Base-by-base conservation (phyloP, 2,797 vertebrate species). In the Tokudaia tokunoshimensis region DNA sequence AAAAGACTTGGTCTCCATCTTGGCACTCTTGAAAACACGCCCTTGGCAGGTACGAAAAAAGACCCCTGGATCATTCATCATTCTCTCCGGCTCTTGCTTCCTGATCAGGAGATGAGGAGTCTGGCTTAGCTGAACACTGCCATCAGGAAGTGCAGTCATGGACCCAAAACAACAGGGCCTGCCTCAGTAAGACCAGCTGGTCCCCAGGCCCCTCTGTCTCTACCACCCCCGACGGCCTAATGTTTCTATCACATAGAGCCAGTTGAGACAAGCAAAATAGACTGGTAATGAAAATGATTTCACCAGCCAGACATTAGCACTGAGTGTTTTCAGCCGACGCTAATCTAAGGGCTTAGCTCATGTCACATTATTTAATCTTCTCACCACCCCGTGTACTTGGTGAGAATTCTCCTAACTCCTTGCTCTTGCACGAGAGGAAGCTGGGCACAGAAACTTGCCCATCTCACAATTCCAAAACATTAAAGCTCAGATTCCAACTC, bases 261-360 rank as follows among this genome's bases (percentile, higher is more conserved):
- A 11, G 72, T 41, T 57, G 59, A 82, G 59, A 26, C 79, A 70
- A 50, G 31, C 79, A 70, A 50, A 63, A 55, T 10, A 9, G 29
- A 11, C 29, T 74, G 61, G 76, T 79, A 87, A 67, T 3, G 44
- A 59, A 83, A 83, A 91, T 31, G 89, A 90, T 92, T 89, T 61
- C 29, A 29, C 41, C 83, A 80, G 70, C 34, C 63, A 93, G 20
- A 12, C 52, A 47, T 86, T 41, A 92, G 76, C 22, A 70, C 52
- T 11, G 24, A 14, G 81, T 59, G 22, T 82, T 72, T 67, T 89
- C 65, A 19, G 34, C 34, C 19, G 7, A 50, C 14, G 10, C 61
- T 85, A 63, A 94, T 81, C 47, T 79, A 78, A 92, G 70, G 81
- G 13, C 34, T 86, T 96, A 92, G 61, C 29, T 41, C 22, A 11